Evolutionary conservation across 2,888 invertebrate species (phyloP), one percentile per base, ranked within the genome.

Genomic region (Papilio gigon): DNA sequence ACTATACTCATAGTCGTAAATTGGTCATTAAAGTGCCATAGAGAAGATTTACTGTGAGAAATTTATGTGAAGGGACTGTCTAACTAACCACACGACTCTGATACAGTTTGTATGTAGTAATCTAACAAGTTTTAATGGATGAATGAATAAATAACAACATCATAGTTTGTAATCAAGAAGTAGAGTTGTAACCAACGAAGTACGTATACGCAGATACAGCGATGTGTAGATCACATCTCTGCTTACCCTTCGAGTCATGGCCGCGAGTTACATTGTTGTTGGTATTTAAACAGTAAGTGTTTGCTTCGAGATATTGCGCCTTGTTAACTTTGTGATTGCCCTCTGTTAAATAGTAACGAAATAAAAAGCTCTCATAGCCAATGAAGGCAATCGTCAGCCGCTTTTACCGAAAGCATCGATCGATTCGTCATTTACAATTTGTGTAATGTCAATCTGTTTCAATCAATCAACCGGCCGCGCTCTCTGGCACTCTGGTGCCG

Each of bases 361-460:
- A 65, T 40, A 76, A 78, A 78, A 64, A 56, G 20, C 75, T 72
- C 70, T 74, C 72, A 69, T 70, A 74, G 71, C 76, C 77, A 77
- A 78, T 78, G 74, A 77, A 71, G 70, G 70, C 77, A 78, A 77
- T 77, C 73, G 73, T 66, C 71, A 68, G 58, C 56, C 70, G 71
- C 73, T 77, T 78, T 78, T 77, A 75, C 75, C 71, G 81, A 83
- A 87, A 87, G 84, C 79, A 79, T 76, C 20, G 85, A 90, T 91
- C 86, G 86, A 87, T 90, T 91, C 84, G 91, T 90, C 91, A 90
- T 92, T 90, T 87, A 80, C 87, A 89, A 88, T 90, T 86, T 85
- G 82, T 86, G 79, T 86, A 90, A 91, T 88, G 90, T 90, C 91
- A 90, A 87, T 90, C 81, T 86, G 81, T 88, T 80, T 86, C 86